These are phyloP conservation scores for Lampropteryx suffumata DNA, from an alignment of 2,888 invertebrate species.

Conservation along the genomic window DNA sequence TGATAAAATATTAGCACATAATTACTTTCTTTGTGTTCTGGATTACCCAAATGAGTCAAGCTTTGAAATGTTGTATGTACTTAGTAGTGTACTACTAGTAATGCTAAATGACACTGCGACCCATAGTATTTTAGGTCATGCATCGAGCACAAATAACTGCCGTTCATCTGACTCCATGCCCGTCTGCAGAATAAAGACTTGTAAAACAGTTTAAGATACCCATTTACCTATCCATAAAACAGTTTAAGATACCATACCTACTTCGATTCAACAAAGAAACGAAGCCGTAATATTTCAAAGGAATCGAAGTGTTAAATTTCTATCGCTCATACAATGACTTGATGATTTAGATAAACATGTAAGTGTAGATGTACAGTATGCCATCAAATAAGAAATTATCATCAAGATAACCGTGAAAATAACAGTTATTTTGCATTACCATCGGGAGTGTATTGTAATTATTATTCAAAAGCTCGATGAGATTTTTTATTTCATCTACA, in stretches of 20 bases:
- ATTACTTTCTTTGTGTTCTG: too few species aligned
- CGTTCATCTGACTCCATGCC: not conserved
- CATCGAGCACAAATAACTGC: constrained; percentile 19
- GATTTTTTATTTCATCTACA: constrained; percentile 36
- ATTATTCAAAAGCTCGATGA: constrained; percentile 36
- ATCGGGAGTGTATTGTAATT: constrained; percentile 34
- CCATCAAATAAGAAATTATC: constrained; percentile 36
- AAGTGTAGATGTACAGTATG: constrained; percentile 23
- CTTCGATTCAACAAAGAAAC: constrained; percentile 12
- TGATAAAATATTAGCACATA: too few species aligned
- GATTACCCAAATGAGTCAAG: not conserved
- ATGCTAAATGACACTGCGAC: constrained; percentile 10
- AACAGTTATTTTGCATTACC: constrained; percentile 37
- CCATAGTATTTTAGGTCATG: constrained; percentile 15
- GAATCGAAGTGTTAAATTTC: constrained; percentile 20
- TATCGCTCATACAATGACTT: constrained; percentile 26
- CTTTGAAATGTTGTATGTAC: too few species aligned
- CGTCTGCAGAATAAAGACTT: constrained; percentile 11
- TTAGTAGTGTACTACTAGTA: not conserved
- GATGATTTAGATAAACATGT: constrained; percentile 30
- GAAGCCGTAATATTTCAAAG: constrained; percentile 8
- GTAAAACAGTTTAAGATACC: constrained; percentile 6
- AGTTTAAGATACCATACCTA: constrained; percentile 15
- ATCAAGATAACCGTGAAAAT: constrained; percentile 35
- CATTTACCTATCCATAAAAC: constrained; percentile 17